Evolutionary conservation across 1,140 invertebrate genomes (phyloP), one percentile per base, ranked within the genome.

Genomic region (Drosophila parvula): DNA sequence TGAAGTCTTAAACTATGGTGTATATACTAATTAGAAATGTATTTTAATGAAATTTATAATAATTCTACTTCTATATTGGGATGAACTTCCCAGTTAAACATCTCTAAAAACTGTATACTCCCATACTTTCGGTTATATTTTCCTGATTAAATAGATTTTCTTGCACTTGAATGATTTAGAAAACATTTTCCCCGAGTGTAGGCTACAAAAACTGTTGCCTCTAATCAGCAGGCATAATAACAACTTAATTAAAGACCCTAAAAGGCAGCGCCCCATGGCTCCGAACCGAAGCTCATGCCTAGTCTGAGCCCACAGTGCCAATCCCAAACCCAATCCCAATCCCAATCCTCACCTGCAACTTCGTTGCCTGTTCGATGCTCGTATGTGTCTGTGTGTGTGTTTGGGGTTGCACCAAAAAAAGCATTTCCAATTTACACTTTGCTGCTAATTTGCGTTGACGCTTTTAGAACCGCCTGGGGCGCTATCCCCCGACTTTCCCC

Each of bases 361-460:
- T 50, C 50, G 14, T 32, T 62, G 30, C 22, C 22, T 22, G 16
- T 38, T 16, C 18, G 53, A 12, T 30, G n/a, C 14, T 12, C 12
- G 2, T 71, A 40, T 74, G 63, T 82, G 71, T 74, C 75, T 36
- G 36, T 43, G 18, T 69, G 44, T 86, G 63, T 86, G 83, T 77
- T 22, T 22, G 1, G 84, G 48, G 79, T 79, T 86, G 83, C 83
- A 88, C 84, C 83, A 88, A 88, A 88, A 84, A 88, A 88, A 88
- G 83, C 80, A 88, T 88, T 88, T 89, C 84, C 84, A 88, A 88
- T 88, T 88, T 88, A 88, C 84, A 88, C 84, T 88, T 88, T 89
- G 84, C 84, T 88, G 84, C 84, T 88, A 88, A 88, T 88, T 88
- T 88, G 84, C 84, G 84, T 88, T 88, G 83, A 88, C 83, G 83